These are phyloP conservation scores for Caenorhabditis auriculariae DNA, from an alignment of 2,888 invertebrate genomes.

Conservation along the genomic window DNA sequence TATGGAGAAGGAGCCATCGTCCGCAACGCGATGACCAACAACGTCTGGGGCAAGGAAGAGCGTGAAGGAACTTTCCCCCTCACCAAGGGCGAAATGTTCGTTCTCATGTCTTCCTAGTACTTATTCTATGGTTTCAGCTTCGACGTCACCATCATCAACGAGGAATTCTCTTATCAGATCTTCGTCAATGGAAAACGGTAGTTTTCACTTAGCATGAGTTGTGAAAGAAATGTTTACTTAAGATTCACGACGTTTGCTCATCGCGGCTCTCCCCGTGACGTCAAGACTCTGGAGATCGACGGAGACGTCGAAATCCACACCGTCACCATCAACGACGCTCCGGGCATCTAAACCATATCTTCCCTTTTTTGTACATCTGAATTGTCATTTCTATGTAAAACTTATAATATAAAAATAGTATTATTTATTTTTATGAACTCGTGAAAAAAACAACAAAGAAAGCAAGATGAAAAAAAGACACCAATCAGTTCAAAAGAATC, in stretches of 20 bases:
- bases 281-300: conserved; percentile 56
- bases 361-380: too few species aligned
- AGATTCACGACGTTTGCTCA: conserved; percentile 55
- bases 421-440: too few species aligned
- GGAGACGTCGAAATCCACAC: conserved; percentile 54
- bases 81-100: conserved; percentile 54
- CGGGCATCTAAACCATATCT: conserved; percentile 34
- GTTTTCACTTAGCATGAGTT: not conserved
- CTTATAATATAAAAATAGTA: too few species aligned
- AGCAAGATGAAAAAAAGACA: too few species aligned
- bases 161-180: conserved; percentile 57
- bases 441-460: too few species aligned
- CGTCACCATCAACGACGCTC: conserved; percentile 59
- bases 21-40: conserved; percentile 57
- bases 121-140: conserved; percentile 39
- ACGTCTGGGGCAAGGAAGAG: conserved; percentile 62
- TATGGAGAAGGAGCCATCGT: conserved; percentile 61
- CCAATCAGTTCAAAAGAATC: too few species aligned
- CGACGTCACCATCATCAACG: conserved; percentile 62
- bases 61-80: conserved; percentile 59
- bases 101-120: too few species aligned
- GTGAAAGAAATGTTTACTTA: too few species aligned
- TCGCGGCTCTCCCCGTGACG: conserved; percentile 54
- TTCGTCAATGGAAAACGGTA: conserved; percentile 57
- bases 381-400: too few species aligned